These are phyloP conservation scores for Melikaiella ostensackeni DNA, from an alignment of 2,888 invertebrate species.

Conservation along the genomic window DNA sequence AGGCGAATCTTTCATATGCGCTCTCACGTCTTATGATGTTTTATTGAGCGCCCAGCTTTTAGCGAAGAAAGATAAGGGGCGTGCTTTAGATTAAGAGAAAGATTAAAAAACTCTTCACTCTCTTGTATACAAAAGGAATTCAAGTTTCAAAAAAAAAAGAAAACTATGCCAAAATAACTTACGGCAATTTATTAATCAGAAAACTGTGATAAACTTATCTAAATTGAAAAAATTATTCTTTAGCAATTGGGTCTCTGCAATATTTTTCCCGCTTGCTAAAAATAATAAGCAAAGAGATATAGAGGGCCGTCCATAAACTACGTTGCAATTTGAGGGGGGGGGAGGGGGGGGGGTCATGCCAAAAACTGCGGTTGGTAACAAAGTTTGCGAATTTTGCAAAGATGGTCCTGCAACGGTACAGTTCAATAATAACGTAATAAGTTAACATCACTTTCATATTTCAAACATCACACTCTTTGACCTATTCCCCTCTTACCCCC, in stretches of 20 bases:
- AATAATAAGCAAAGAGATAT: no score
- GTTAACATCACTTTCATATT: no score
- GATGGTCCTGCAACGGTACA: no score
- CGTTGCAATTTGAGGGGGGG: no score
- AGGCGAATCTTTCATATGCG: background rate
- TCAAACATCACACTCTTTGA: no score
- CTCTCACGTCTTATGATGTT: conserved; percentile 25
- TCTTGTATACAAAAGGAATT: background rate
- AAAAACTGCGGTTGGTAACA: no score
- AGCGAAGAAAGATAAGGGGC: conserved; percentile 12
- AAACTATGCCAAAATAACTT: background rate
- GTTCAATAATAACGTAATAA: no score
- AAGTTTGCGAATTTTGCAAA: no score
- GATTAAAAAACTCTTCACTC: conserved; percentile 22
- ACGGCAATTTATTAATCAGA: no score
- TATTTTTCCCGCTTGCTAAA: background rate
- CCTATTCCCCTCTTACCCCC: no score
- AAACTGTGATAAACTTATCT: background rate
- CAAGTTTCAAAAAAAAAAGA: background rate
- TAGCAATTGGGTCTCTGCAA: background rate
- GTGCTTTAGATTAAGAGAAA: conserved; percentile 1
- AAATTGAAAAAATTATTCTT: background rate
- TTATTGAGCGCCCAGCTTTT: conserved; percentile 8
- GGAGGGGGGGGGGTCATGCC: no score
- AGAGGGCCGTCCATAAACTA: no score